Conservation (phyloP, 2,888 invertebrate genomes). For the Papilio protenor region DNA sequence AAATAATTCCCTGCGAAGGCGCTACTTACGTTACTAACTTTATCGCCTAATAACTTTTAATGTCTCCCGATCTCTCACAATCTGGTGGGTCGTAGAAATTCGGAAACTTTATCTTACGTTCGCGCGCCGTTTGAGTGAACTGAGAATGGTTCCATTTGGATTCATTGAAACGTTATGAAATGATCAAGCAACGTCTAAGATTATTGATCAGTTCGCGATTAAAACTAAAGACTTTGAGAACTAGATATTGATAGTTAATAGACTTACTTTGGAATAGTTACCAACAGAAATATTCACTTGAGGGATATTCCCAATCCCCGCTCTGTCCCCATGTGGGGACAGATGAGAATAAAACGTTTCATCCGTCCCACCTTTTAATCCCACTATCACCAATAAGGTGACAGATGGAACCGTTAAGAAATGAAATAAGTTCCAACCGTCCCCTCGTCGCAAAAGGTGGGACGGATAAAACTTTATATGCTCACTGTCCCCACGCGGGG, state of each 20-base stretch:
- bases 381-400: too few species aligned
- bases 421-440: too few species aligned
- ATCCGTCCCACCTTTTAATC: too few species aligned
- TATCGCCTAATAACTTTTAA: conserved; percentile 44
- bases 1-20: conserved; percentile 37
- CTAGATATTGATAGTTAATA: neutral
- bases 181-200: conserved; percentile 32
- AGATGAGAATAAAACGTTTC: too few species aligned
- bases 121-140: conserved; percentile 40
- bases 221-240: conserved; percentile 6
- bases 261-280: neutral
- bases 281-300: neutral
- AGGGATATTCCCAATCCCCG: neutral
- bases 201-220: conserved; percentile 34
- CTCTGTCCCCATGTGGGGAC: too few species aligned
- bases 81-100: conserved; percentile 43
- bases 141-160: conserved; percentile 38
- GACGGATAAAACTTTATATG: too few species aligned
- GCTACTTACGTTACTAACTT: conserved; percentile 42
- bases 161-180: conserved; percentile 42
- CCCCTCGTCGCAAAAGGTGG: too few species aligned
- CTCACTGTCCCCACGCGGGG: too few species aligned
- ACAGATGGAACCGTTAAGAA: too few species aligned
- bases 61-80: conserved; percentile 43
- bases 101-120: conserved; percentile 43